Percentiles rank a stretch among this genome's conserved stretches.
Conservation (phyloP, 2,113 vertebrate species). For the Carassius carassius region DNA sequence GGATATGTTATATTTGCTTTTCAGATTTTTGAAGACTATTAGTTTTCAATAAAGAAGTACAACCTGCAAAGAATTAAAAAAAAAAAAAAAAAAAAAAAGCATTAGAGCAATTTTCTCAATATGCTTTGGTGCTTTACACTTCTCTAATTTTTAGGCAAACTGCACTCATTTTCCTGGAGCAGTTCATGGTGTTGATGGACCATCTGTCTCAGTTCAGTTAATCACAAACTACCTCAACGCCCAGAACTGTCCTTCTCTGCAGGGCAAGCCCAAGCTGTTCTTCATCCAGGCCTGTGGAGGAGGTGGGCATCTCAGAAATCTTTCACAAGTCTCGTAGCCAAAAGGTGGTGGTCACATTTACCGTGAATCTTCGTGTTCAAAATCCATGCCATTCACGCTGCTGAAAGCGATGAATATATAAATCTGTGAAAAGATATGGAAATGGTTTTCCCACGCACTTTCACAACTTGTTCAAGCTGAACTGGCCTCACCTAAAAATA, state of each 20-base stretch:
- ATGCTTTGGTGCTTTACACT: background rate
- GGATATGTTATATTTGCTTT: background rate
- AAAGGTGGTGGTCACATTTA: background rate
- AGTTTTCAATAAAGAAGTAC: background rate
- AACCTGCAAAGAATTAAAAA: background rate
- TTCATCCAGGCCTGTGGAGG: constrained; percentile 98
- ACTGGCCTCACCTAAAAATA: background rate
- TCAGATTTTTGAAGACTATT: background rate
- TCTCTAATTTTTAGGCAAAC: constrained; percentile 76
- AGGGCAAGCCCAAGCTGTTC: constrained; percentile 96
- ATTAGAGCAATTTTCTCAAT: background rate
- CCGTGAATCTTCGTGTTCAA: background rate
- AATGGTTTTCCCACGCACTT: too few relatives aligned
- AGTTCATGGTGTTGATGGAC: constrained; percentile 85
- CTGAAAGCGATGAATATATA: too few relatives aligned
- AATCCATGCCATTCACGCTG: background rate
- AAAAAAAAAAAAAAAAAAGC: background rate
- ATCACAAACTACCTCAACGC: constrained; percentile 90
- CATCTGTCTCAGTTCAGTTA: constrained; percentile 77
- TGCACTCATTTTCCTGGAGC: constrained; percentile 90
- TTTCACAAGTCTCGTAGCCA: background rate
- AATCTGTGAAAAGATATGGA: too few relatives aligned
- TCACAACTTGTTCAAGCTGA: too few relatives aligned
- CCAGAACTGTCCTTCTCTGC: constrained; percentile 80
- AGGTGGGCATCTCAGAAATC: constrained; percentile 71